phyloP scores from a whole-genome alignment of 2,113 vertebrate genomes.

The Rhea americana region DNA sequence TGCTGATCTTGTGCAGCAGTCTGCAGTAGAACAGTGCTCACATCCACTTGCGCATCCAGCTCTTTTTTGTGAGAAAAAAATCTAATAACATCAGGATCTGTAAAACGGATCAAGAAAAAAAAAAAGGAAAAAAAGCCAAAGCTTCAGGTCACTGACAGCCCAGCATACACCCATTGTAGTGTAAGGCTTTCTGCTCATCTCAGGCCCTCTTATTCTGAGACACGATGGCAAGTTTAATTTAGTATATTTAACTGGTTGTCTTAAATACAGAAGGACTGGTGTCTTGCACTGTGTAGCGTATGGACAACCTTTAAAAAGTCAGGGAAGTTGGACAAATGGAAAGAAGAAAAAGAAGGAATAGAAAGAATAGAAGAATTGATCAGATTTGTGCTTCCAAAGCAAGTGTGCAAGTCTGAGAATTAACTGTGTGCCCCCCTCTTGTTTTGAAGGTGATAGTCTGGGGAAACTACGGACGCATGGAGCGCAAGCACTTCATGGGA shows the following conservation, averaged over 20 bases:
- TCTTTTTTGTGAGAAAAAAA: background rate
- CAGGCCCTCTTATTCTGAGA: background rate
- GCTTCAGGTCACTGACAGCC: accelerated
- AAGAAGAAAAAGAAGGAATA: background rate
- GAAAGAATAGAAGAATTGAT: background rate
- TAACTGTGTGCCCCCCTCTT: background rate
- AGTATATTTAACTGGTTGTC: background rate
- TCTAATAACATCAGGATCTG: background rate
- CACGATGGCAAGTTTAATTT: background rate
- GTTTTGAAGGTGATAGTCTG: conserved; percentile 91
- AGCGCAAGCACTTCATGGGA: conserved; percentile 98
- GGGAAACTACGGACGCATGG: conserved; percentile 98
- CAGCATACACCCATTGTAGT: background rate
- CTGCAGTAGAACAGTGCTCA: background rate
- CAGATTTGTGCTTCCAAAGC: background rate
- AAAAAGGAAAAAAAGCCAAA: background rate
- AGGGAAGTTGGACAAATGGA: background rate
- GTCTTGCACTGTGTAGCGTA: background rate
- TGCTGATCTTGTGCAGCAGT: background rate
- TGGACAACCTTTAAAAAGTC: background rate
- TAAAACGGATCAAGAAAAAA: background rate
- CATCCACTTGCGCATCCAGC: background rate
- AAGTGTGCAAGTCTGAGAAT: background rate
- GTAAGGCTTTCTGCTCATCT: background rate
- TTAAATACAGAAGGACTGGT: background rate